A percentile compares a stretch with the other conserved stretches of the same genome.
phyloP scores from a whole-genome alignment of 2,888 invertebrate species.

The Microchrysa polita region DNA sequence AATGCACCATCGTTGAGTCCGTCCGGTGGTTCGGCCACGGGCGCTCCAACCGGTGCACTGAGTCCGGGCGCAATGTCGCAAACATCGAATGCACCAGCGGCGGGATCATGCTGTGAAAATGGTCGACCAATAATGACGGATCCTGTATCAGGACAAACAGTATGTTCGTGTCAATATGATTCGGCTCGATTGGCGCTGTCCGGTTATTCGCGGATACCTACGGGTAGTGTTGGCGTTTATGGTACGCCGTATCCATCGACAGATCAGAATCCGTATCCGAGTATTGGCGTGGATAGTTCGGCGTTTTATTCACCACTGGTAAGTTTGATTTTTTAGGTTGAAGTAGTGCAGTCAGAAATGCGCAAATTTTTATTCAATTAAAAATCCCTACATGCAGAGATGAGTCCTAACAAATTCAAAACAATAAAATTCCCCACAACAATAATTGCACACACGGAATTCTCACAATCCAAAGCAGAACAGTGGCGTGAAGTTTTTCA shows the following conservation, averaged over 20 bases:
- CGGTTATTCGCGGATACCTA: conserved; percentile 81
- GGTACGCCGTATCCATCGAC: conserved; percentile 89
- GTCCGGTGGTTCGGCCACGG: conserved; percentile 67
- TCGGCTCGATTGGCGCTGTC: conserved; percentile 85
- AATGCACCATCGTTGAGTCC: conserved; percentile 78
- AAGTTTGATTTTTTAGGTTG: too few relatives aligned
- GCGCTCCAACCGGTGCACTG: conserved; percentile 58
- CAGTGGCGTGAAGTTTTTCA: too few relatives aligned
- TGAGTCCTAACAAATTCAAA: too few relatives aligned
- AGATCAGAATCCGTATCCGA: conserved; percentile 92
- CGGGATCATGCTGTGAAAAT: conserved; percentile 83
- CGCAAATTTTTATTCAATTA: too few relatives aligned
- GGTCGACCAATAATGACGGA: conserved; percentile 92
- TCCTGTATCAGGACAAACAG: conserved; percentile 91
- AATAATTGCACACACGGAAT: too few relatives aligned
- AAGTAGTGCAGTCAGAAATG: too few relatives aligned
- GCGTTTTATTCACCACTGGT: conserved; percentile 96
- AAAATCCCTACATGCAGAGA: too few relatives aligned
- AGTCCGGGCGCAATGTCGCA: conserved; percentile 64
- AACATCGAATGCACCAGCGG: conserved; percentile 60
- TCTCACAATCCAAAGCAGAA: too few relatives aligned
- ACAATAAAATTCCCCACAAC: too few relatives aligned
- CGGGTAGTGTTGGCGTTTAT: conserved; percentile 83
- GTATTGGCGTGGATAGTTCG: conserved; percentile 92
- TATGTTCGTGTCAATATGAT: conserved; percentile 95